Evolutionary conservation across 64 coral and sea anemone species (phyloP).

Genomic region (Orbicella faveolata): DNA sequence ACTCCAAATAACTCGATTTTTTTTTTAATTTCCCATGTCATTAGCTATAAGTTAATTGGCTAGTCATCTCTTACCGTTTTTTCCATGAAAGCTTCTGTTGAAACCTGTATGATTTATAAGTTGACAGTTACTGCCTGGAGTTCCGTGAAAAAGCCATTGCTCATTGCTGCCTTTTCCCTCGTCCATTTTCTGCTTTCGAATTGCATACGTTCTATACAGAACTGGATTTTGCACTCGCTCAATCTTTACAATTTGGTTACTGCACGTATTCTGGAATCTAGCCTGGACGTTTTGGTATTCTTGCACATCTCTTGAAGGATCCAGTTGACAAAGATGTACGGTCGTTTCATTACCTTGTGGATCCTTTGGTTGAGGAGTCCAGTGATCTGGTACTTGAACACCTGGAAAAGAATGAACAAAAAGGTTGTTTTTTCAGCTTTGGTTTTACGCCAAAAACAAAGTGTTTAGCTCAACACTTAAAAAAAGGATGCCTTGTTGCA

Average conservation of each 20-base stretch:
- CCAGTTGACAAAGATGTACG: constrained; percentile 51
- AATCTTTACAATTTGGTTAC: constrained; percentile 46
- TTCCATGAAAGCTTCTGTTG: constrained; percentile 77
- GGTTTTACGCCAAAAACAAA: too few relatives aligned
- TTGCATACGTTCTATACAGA: constrained; percentile 45
- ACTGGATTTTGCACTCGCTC: constrained; percentile 71
- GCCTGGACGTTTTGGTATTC: constrained; percentile 51
- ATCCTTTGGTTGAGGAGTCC: constrained; percentile 73
- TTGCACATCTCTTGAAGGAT: constrained; percentile 32
- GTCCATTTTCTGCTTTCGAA: constrained; percentile 74
- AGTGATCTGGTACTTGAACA: constrained; percentile 35
- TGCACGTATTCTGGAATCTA: not conserved
- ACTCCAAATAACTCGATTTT: too few relatives aligned
- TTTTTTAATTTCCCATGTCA: not conserved
- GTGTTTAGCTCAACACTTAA: too few relatives aligned
- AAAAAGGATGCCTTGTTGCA: too few relatives aligned
- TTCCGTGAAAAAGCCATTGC: constrained; percentile 72
- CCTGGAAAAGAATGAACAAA: not conserved
- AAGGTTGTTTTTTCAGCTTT: not conserved
- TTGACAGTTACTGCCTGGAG: constrained; percentile 18
- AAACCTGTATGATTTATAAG: constrained; percentile 61
- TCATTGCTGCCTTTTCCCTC: constrained; percentile 75
- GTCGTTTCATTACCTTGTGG: constrained; percentile 37
- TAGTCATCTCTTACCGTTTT: constrained; percentile 53
- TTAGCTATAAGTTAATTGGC: not conserved